Evolutionary conservation across 2,113 vertebrate species (phyloP).

Genomic region (Dasypus novemcinctus): DNA sequence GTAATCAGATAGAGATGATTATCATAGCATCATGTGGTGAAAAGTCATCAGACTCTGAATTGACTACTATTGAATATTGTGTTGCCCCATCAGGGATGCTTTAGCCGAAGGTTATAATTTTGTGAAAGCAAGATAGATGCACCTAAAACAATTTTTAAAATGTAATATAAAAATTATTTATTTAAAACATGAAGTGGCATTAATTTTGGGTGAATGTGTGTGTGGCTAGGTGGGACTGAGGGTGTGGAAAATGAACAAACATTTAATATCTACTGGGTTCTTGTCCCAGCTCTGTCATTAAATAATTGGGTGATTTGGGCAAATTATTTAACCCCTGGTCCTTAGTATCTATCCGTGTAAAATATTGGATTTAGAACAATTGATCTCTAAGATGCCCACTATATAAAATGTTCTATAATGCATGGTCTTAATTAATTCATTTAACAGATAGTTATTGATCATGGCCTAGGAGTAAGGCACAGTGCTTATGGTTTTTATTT

Average conservation of each 20-base stretch:
- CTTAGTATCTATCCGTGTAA: background rate
- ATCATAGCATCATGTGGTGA: accelerated
- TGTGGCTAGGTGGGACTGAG: background rate
- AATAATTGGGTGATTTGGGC: background rate
- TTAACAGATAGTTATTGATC: slow-evolving; percentile 1
- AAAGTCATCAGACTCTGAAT: background rate
- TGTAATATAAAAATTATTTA: background rate
- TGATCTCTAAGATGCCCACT: background rate
- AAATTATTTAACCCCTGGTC: background rate
- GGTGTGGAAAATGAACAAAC: background rate
- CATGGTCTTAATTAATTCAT: background rate
- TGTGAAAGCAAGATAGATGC: background rate
- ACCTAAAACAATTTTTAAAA: background rate
- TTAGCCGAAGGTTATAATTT: background rate
- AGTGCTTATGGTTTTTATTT: slow-evolving; percentile 13
- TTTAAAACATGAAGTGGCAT: background rate
- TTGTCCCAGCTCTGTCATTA: background rate
- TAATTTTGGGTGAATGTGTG: background rate
- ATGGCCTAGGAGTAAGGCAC: background rate
- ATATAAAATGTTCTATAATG: background rate
- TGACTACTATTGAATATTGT: background rate
- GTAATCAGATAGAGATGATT: background rate
- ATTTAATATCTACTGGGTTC: background rate
- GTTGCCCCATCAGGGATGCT: background rate
- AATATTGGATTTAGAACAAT: background rate